phyloP scores from a whole-genome alignment of 2,113 vertebrate species.

The Lanius ludovicianus region DNA sequence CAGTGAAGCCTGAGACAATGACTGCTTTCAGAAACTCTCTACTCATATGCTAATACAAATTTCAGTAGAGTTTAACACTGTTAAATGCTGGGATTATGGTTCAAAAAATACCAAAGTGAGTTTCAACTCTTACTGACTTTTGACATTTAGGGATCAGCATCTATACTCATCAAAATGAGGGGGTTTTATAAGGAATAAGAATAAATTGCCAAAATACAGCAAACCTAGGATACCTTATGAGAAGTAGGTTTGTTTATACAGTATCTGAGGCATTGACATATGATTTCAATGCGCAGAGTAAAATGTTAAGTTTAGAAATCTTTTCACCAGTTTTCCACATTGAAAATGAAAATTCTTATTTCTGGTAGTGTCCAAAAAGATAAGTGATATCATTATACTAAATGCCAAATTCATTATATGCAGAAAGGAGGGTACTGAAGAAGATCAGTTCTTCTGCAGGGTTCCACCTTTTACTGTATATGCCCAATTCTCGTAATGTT shows the following conservation, averaged over 20 bases:
- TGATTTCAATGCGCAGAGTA: background rate
- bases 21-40: background rate
- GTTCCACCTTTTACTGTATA: background rate
- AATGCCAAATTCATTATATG: background rate
- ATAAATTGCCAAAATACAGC: background rate
- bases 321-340: background rate
- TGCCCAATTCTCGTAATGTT: background rate
- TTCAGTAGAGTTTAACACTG: background rate
- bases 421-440: background rate
- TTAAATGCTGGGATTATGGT: background rate
- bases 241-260: background rate
- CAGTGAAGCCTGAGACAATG: background rate
- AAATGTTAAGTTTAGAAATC: background rate
- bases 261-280: background rate
- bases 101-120: background rate
- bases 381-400: background rate
- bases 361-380: background rate
- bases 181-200: accelerated
- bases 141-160: background rate
- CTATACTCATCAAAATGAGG: accelerated
- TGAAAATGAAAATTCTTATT: background rate
- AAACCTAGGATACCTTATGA: background rate
- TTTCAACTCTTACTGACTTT: background rate
- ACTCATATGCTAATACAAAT: background rate
- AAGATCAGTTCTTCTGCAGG: background rate